Base-by-base conservation (phyloP, 2,888 invertebrate genomes). In the Neocrepidodera transversa region DNA sequence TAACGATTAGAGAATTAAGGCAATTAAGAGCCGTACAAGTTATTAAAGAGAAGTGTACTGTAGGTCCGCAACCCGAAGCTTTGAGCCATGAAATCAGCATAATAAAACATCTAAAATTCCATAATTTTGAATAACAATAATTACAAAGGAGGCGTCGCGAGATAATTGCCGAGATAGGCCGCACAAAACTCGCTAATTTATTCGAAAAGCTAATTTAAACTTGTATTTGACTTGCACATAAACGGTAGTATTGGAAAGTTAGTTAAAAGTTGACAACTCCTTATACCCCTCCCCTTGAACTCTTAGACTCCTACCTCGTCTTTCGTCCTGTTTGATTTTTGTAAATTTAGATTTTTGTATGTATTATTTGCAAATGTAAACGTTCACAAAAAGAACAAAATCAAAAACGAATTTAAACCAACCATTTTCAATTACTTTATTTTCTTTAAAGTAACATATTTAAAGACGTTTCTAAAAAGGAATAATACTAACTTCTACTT, bases 221-320 rank as follows among this genome's bases (percentile, higher is more conserved):
- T 80, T 80, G 79, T 80, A 79, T 80, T 80, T 80, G 78, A 80
- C 79, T 80, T 80, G 78, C 77, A 76, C 78, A 77, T 79, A 79
- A 79, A 78, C 78, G 78, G 77, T 78, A 76, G 76, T 79, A 78
- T 79, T 78, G 78, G 78, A 78, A 78, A 78, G 78, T 78, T 78
- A 76, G 77, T 77, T 78, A 78, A 78, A 78, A 78, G 76, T 78
- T 78, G 78, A 77, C 79, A 78, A 77, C 75, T 74, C 77, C 74
- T 71, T 49, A 56, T 58, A 23, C 32, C 53, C n/a, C n/a, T n/a
- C n/a, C n/a, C n/a, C 47, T 32, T 26, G 47, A 58, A 51, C 55
- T 60, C 48, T 51, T 60, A 18, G 13, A n/a, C 50, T 52, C 51
- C 48, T 23, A 3, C 6, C 23, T 23, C 3, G 23, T 32, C n/a